Conservation (phyloP, 2,888 invertebrate species). For the Netelia virgata region DNA sequence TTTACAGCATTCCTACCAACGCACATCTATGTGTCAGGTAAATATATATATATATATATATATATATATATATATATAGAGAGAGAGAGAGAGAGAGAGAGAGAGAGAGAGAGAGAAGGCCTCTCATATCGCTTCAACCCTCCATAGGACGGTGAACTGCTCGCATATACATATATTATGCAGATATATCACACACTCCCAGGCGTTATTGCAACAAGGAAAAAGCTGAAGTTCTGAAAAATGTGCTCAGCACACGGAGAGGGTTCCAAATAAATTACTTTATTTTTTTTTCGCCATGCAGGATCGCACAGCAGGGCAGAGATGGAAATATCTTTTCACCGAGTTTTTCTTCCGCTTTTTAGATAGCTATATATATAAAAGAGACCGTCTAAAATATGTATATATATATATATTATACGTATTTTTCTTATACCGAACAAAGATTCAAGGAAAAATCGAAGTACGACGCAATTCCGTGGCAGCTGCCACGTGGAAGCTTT, state of each 20-base stretch:
- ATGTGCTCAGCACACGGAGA: conserved; percentile 63
- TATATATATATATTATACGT: too few relatives aligned
- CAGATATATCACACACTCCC: conserved; percentile 66
- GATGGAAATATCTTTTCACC: conserved; percentile 52
- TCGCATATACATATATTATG: conserved; percentile 68
- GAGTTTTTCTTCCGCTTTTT: conserved; percentile 38
- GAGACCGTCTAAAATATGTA: too few relatives aligned
- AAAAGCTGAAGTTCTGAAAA: conserved; percentile 67
- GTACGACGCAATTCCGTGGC: conserved; percentile 36
- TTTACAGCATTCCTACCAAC: conserved; percentile 64
- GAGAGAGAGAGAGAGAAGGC: too few relatives aligned
- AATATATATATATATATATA: conserved; percentile 27
- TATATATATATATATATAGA: conserved; percentile 21
- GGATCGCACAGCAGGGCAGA: conserved; percentile 15
- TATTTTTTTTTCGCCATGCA: conserved; percentile 28
- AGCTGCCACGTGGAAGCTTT: conserved; percentile 48
- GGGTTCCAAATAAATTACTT: conserved; percentile 66
- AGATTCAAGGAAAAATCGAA: conserved; percentile 46
- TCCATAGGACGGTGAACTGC: conserved; percentile 19
- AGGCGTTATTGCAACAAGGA: conserved; percentile 57
- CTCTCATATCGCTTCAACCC: conserved; percentile 1
- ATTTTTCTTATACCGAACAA: conserved; percentile 37
- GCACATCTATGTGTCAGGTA: conserved; percentile 20
- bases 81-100: conserved; percentile 29
- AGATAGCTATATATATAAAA: background rate